These are phyloP conservation scores for Oncorhynchus nerka DNA, from an alignment of 2,113 vertebrate species.

Conservation along the genomic window DNA sequence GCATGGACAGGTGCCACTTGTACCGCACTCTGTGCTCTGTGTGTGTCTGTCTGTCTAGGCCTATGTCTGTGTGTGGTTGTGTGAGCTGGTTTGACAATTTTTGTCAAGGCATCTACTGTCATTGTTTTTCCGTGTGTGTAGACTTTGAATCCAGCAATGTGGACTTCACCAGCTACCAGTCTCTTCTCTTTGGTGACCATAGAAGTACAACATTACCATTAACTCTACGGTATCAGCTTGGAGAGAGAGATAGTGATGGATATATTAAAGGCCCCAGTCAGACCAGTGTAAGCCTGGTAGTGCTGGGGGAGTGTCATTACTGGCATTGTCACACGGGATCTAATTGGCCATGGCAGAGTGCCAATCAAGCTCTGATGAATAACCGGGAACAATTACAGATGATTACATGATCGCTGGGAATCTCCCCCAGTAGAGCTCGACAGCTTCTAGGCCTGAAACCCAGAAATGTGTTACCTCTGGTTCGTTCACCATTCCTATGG, in stretches of 20 bases:
- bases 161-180: no score
- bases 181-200: no score
- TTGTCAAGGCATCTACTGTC: not conserved
- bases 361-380: constrained; percentile 42
- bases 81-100: not conserved
- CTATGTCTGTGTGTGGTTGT: not conserved
- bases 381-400: constrained; percentile 51
- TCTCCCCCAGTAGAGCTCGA: not conserved
- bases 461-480: no score
- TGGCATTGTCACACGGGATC: constrained; percentile 14
- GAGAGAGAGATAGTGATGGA: not conserved
- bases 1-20: no score
- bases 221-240: no score
- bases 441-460: no score
- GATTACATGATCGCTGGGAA: constrained; percentile 59
- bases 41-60: not conserved
- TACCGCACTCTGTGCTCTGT: not conserved
- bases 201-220: no score
- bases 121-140: not conserved
- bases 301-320: not conserved
- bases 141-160: no score
- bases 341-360: constrained; percentile 41
- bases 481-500: no score
- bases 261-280: not conserved
- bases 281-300: not conserved